Conservation (phyloP, 1,140 invertebrate species). For the Pogonus chalceus region DNA sequence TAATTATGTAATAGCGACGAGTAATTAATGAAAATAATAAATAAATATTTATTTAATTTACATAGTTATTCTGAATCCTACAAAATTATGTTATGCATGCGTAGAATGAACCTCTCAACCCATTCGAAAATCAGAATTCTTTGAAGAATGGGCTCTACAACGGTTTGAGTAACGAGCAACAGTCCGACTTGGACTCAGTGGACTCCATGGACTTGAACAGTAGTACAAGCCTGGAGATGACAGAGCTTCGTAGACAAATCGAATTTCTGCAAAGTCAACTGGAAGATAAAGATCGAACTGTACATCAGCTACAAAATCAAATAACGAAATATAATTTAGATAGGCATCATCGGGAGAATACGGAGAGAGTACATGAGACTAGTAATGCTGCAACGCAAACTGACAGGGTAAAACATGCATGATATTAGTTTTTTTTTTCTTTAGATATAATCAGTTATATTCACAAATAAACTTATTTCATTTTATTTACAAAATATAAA, state of each 20-base stretch:
- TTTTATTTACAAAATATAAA: too few relatives aligned
- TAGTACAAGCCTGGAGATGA: conserved; percentile 49
- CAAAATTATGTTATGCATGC: conserved; percentile 21
- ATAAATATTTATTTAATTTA: too few relatives aligned
- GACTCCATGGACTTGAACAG: conserved; percentile 39
- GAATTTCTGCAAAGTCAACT: conserved; percentile 66
- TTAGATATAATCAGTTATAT: too few relatives aligned
- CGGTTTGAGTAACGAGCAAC: conserved; percentile 32
- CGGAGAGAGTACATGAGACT: conserved; percentile 25
- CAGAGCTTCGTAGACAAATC: conserved; percentile 68
- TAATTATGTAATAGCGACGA: too few relatives aligned
- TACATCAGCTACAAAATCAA: conserved; percentile 54
- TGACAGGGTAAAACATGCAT: conserved; percentile 53
- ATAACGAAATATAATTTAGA: conserved; percentile 16
- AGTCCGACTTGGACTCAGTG: conserved; percentile 29
- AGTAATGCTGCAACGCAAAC: conserved; percentile 64
- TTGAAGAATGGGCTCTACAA: conserved; percentile 68
- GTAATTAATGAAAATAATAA: too few relatives aligned
- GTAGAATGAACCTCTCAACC: conserved; percentile 75
- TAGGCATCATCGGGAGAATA: conserved; percentile 3
- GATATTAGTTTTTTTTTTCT: too few relatives aligned
- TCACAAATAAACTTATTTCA: too few relatives aligned
- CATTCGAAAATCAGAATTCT: conserved; percentile 62
- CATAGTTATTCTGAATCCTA: too few relatives aligned
- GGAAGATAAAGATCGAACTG: conserved; percentile 59